Evolutionary conservation across 2,113 vertebrate species (phyloP).

Genomic region (Notothenia coriiceps): DNA sequence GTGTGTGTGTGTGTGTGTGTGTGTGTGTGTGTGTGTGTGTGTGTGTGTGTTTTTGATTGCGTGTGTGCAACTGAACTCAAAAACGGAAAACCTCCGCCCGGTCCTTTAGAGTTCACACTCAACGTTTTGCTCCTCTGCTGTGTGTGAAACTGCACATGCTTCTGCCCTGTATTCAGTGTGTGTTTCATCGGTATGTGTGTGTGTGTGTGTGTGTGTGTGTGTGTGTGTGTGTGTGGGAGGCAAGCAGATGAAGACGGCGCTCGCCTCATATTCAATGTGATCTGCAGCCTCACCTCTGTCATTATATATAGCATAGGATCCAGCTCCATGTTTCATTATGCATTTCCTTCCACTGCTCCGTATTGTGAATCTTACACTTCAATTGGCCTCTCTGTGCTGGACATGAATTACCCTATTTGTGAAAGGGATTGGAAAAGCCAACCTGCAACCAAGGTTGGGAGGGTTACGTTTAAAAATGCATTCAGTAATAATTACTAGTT

Average conservation of each 20-base stretch:
- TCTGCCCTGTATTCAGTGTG: constrained; percentile 25
- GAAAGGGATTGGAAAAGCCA: constrained; percentile 45
- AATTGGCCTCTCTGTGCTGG: constrained; percentile 74
- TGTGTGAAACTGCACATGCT: constrained; percentile 17
- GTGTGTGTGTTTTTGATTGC: constrained; percentile 24
- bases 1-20: constrained; percentile 18
- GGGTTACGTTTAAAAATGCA: too few species aligned
- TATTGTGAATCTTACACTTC: constrained; percentile 75
- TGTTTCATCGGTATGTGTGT: constrained; percentile 18
- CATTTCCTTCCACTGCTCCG: constrained; percentile 65
- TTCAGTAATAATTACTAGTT: too few species aligned
- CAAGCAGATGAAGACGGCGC: constrained; percentile 67
- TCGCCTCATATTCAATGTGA: constrained; percentile 74
- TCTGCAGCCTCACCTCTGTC: constrained; percentile 75
- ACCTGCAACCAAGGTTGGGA: background rate
- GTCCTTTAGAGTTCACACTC: constrained; percentile 37
- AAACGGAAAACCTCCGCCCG: constrained; percentile 49
- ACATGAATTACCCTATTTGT: constrained; percentile 68
- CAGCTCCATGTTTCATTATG: constrained; percentile 74
- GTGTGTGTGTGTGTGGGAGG: constrained; percentile 62
- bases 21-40: constrained; percentile 14
- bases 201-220: constrained; percentile 25
- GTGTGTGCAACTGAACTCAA: constrained; percentile 42
- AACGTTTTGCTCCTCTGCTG: constrained; percentile 18
- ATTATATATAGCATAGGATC: constrained; percentile 77